Percentiles rank a stretch among this genome's conserved stretches.
Evolutionary conservation across 30 jellyfish, hydroid and myxozoan species (phyloP).

Genomic region (Aurelia sp.): DNA sequence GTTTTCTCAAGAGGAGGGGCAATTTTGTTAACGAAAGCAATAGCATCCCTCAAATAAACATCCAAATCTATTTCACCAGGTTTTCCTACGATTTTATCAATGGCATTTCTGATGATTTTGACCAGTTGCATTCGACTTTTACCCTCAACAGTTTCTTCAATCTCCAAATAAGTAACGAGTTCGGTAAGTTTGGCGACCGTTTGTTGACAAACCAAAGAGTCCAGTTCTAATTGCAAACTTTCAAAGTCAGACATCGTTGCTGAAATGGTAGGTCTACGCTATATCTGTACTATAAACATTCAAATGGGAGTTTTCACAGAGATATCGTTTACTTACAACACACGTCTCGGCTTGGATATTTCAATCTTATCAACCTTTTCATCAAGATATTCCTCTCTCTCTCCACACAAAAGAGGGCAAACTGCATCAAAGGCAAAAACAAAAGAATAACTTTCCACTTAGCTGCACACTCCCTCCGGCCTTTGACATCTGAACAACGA

Average conservation of each 20-base stretch:
- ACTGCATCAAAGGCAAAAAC: too few species aligned
- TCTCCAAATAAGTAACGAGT: neutral
- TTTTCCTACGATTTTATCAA: neutral
- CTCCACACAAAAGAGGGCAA: too few species aligned
- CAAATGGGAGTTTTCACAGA: neutral
- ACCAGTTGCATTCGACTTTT: slow-evolving; percentile 6
- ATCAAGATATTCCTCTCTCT: too few species aligned
- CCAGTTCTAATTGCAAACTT: slow-evolving; percentile 6
- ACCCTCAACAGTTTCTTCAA: slow-evolving; percentile 5
- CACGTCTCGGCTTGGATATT: too few species aligned
- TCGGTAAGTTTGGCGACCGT: slow-evolving; percentile 2
- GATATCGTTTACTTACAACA: neutral
- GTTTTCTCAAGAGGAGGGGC: slow-evolving; percentile 20
- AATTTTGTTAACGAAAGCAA: neutral
- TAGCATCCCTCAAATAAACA: neutral
- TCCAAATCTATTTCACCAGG: neutral
- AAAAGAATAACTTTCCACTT: too few species aligned
- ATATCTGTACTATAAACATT: neutral
- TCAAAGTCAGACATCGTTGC: slow-evolving; percentile 1
- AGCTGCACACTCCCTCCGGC: too few species aligned
- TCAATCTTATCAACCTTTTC: too few species aligned
- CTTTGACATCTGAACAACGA: too few species aligned
- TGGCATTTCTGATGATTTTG: neutral
- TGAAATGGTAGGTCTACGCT: neutral
- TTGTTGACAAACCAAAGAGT: slow-evolving; percentile 7